Evolutionary conservation across 2,797 vertebrate species (phyloP).

Genomic region (Alfaro cultratus): DNA sequence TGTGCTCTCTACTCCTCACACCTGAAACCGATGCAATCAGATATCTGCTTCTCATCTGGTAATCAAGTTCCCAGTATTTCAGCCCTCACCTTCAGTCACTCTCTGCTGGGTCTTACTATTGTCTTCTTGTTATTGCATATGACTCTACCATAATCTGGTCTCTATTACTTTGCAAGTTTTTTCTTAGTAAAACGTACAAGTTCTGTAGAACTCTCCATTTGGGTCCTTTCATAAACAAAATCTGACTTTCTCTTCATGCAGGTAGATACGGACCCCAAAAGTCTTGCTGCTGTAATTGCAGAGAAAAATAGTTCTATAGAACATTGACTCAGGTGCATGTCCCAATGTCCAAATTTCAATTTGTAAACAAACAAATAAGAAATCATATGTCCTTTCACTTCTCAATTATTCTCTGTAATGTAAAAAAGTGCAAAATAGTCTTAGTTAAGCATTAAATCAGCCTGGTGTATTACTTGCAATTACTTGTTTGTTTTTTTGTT

Average conservation of each 20-base stretch:
- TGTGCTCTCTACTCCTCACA: no score
- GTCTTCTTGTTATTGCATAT: background rate
- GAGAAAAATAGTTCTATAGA: background rate
- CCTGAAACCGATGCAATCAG: no score
- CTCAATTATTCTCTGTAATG: background rate
- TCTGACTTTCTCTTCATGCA: background rate
- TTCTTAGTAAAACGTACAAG: background rate
- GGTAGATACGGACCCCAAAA: background rate
- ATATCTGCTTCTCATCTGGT: background rate
- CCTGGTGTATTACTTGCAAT: conserved; percentile 31
- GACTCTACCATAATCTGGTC: background rate
- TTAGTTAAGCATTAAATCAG: conserved; percentile 22
- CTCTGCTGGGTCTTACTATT: background rate
- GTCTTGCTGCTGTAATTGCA: background rate
- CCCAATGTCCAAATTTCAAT: background rate
- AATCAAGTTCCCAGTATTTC: background rate
- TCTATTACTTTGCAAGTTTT: background rate
- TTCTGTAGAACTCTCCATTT: background rate
- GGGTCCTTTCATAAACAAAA: background rate
- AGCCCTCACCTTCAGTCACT: background rate
- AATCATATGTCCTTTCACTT: background rate
- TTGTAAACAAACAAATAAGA: background rate
- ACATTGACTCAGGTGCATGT: background rate
- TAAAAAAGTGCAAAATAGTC: background rate
- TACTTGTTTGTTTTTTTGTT: conserved; percentile 6